Evolutionary conservation across 1,140 invertebrate genomes (phyloP), one percentile per base, ranked within the genome.

Genomic region (Nilaparvata lugens): DNA sequence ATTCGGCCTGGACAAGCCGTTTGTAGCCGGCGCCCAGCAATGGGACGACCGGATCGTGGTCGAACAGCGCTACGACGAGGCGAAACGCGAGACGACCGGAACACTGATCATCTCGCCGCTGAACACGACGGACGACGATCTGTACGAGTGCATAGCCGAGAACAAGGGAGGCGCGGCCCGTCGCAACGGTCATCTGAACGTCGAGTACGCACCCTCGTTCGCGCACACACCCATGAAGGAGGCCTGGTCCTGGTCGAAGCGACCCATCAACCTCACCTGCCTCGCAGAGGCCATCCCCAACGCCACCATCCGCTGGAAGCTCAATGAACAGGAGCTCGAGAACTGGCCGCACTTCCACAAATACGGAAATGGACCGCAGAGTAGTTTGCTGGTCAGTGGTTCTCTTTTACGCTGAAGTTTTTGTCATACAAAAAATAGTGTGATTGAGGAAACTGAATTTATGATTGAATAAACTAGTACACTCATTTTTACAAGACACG

Each of bases 211-310:
- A 6, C 91, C 90, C 2, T 82, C 84, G 0, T 93, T 93, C 69
- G 82, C 80, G 28, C 79, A 69, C 43, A 74, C 75, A 1, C 70
- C 83, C n/a, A 87, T 88, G 75, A 79, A 81, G 55, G 82, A 86
- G 62, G 78, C 84, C 0, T 93, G 86, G 82, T 88, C 86, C 5
- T 95, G 93, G 93, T 81, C 87, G 23, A 74, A 81, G 35, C 79
- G 81, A 63, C 83, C 85, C 2, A 88, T 88, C 0, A 95, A 95
- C 70, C 77, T 96, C 0, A 91, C 86, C 31, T 96, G 93, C 69
- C 77, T 91, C n/a, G 90, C 90, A 11, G 85, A 89, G 72, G 85
- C 88, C 63, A 91, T 95, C 69, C 93, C 93, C 0, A 95, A 95
- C 72, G 93, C 93, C 0, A 94, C 92, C 1, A 91, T 95, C 62